Conservation (phyloP, 1,140 invertebrate genomes). For the Diuraphis noxia region DNA sequence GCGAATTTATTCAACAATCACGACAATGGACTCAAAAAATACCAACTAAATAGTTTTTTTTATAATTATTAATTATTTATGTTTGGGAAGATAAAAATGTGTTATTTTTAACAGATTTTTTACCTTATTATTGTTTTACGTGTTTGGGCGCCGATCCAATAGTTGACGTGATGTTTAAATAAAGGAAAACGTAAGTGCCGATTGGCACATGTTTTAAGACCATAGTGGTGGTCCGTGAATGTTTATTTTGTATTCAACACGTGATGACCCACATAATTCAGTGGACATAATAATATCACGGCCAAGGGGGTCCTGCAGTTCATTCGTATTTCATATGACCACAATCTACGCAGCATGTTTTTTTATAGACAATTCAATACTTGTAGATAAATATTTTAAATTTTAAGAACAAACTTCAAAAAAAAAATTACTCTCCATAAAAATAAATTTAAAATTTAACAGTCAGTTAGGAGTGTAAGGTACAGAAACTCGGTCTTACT, state of each 20-base stretch:
- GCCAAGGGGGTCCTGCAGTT: background rate
- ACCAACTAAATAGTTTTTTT: background rate
- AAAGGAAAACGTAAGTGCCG: background rate
- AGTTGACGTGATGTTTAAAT: background rate
- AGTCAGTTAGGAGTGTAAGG: too few species aligned
- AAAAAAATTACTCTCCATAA: too few species aligned
- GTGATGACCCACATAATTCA: conserved; percentile 36
- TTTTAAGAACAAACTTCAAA: background rate
- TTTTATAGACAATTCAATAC: background rate
- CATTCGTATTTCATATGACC: background rate
- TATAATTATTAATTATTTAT: background rate
- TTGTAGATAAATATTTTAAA: background rate
- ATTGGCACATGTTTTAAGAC: background rate
- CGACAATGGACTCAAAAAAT: background rate
- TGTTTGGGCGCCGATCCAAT: conserved; percentile 7
- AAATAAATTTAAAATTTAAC: too few species aligned
- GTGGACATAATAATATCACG: background rate
- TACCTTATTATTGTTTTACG: background rate
- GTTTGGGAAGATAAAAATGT: background rate
- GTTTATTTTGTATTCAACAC: conserved; percentile 23
- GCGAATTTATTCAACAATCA: background rate
- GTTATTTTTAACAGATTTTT: background rate
- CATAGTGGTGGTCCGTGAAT: conserved; percentile 4
- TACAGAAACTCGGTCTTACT: too few species aligned
- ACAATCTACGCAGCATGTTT: background rate